phyloP scores from a whole-genome alignment of 2,113 vertebrate genomes.

The Pantherophis guttatus region DNA sequence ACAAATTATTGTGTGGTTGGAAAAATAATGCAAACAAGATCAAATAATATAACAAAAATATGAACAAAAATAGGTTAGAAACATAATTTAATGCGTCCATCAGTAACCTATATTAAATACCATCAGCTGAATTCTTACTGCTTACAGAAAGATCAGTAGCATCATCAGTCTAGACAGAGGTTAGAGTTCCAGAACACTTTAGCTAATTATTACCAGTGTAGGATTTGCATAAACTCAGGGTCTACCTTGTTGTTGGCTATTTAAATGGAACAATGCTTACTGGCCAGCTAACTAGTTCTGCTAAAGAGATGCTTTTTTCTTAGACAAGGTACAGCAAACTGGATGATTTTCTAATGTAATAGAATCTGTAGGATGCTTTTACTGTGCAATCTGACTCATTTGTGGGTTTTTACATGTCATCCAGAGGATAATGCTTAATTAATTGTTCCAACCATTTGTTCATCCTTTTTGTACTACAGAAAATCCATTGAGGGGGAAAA shows the following conservation, averaged over 20 bases:
- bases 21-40: background rate
- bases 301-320: background rate
- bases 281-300: background rate
- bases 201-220: background rate
- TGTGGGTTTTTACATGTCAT: background rate
- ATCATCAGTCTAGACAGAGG: background rate
- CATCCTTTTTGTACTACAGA: background rate
- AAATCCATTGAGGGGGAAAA: background rate
- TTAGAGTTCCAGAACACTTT: slow-evolving; percentile 5
- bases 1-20: background rate
- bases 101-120: background rate
- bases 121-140: background rate
- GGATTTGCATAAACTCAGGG: accelerated
- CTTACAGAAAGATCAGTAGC: background rate
- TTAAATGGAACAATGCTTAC: background rate
- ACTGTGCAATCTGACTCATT: background rate
- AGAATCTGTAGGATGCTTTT: background rate
- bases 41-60: background rate
- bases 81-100: background rate
- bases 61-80: background rate
- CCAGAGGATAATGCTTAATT: background rate
- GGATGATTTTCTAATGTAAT: background rate
- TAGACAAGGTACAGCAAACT: background rate
- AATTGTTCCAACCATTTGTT: background rate
- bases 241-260: background rate